Conservation (phyloP, 2,113 vertebrate species). For the Nycticryphes semicollaris region DNA sequence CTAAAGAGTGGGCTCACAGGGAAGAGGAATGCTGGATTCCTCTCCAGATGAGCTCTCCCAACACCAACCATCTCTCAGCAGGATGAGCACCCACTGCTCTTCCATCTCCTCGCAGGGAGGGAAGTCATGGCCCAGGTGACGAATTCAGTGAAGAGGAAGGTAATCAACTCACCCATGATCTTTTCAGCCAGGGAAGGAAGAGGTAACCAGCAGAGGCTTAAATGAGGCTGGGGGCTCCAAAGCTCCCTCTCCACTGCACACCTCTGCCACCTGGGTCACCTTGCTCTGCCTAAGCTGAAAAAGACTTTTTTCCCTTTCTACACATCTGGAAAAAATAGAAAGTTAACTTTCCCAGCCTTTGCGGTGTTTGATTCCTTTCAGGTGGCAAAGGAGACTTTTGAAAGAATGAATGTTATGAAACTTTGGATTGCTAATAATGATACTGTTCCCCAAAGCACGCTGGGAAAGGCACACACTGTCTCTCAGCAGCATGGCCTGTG, state of each 20-base stretch:
- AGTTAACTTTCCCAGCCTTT: background rate
- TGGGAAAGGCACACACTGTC: background rate
- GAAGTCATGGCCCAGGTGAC: background rate
- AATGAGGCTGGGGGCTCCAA: background rate
- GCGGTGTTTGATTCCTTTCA: background rate
- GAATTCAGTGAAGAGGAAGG: background rate
- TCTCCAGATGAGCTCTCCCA: background rate
- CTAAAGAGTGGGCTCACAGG: background rate
- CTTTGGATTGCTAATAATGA: background rate
- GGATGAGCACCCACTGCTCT: background rate
- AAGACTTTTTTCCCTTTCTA: background rate
- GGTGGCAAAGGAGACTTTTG: background rate
- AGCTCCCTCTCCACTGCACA: background rate
- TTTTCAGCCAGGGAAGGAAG: background rate
- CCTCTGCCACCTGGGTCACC: background rate
- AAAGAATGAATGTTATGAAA: background rate
- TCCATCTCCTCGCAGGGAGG: background rate
- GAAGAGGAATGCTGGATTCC: background rate
- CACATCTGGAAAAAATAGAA: background rate
- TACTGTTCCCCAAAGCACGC: background rate
- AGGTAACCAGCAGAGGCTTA: background rate
- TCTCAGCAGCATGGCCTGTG: background rate
- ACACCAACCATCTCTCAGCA: background rate
- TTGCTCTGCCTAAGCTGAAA: background rate
- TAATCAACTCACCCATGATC: background rate